These are phyloP conservation scores for Drosophila kepulauana DNA, from an alignment of 1,140 invertebrate genomes.

Conservation along the genomic window DNA sequence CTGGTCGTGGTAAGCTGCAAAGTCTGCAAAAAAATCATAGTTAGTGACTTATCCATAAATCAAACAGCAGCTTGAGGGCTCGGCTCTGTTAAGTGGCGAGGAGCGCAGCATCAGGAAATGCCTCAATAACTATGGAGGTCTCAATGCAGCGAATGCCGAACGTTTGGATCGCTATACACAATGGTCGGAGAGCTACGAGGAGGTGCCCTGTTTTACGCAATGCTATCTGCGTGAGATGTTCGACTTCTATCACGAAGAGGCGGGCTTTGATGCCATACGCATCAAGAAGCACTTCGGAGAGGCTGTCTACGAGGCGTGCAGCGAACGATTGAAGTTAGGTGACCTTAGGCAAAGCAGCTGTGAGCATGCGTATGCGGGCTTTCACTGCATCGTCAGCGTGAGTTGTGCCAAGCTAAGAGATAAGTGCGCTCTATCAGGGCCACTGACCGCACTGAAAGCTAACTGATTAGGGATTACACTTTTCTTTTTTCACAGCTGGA, in stretches of 20 bases:
- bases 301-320: constrained; percentile 59
- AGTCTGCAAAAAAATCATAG: background rate
- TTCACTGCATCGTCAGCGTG: constrained; percentile 75
- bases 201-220: constrained; percentile 75
- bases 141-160: constrained; percentile 37
- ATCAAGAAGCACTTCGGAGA: constrained; percentile 58
- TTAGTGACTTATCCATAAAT: background rate
- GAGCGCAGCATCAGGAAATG: constrained; percentile 50
- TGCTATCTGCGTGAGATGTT: constrained; percentile 75
- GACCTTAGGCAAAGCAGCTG: constrained; percentile 48
- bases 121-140: constrained; percentile 61
- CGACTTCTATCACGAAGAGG: constrained; percentile 58
- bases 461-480: constrained; percentile 6
- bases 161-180: constrained; percentile 66
- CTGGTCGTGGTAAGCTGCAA: constrained; percentile 36
- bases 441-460: constrained; percentile 35
- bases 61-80: constrained; percentile 22
- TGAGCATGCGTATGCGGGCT: constrained; percentile 69
- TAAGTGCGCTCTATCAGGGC: background rate
- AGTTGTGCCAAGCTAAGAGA: constrained; percentile 56
- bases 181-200: constrained; percentile 70
- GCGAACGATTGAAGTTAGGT: constrained; percentile 39
- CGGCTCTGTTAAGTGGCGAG: constrained; percentile 44
- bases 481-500: constrained; percentile 55
- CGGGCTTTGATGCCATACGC: constrained; percentile 56